Conservation (phyloP, 2,113 vertebrate genomes). For the Pollimyrus isidori region DNA sequence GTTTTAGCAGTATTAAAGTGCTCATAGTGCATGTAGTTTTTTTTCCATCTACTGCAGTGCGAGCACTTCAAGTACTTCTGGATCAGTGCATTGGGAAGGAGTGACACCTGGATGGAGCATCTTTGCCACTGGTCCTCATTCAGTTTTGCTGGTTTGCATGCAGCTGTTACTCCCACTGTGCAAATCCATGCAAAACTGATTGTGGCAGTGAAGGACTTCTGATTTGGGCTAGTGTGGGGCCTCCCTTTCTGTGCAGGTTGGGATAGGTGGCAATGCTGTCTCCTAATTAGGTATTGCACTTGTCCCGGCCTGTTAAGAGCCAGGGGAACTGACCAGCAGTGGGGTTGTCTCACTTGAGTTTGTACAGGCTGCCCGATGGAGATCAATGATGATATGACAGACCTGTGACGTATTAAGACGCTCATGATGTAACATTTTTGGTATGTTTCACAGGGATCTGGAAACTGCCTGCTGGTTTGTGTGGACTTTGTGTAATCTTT, state of each 20-base stretch:
- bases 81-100: slow-evolving; percentile 61
- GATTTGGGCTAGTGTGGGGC: slow-evolving; percentile 7
- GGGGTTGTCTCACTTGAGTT: not conserved
- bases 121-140: slow-evolving; percentile 65
- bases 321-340: slow-evolving; percentile 63
- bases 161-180: slow-evolving; percentile 89
- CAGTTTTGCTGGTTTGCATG: slow-evolving; percentile 99
- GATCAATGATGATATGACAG: not conserved
- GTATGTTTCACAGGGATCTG: not conserved
- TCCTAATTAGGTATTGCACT: slow-evolving; percentile 92
- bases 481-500: not conserved
- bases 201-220: slow-evolving; percentile 61
- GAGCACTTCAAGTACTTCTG: slow-evolving; percentile 98
- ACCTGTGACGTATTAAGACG: not conserved
- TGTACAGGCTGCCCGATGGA: not conserved
- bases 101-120: not conserved
- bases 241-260: slow-evolving; percentile 94
- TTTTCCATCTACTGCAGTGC: slow-evolving; percentile 96
- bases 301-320: slow-evolving; percentile 99
- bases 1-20: slow-evolving; percentile 97
- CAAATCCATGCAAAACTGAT: slow-evolving; percentile 99
- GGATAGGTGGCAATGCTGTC: slow-evolving; percentile 98
- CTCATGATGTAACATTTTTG: not conserved
- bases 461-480: not conserved
- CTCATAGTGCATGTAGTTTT: slow-evolving; percentile 99